Evolutionary conservation across 2,113 vertebrate species (phyloP).

Genomic region (Spea bombifrons): DNA sequence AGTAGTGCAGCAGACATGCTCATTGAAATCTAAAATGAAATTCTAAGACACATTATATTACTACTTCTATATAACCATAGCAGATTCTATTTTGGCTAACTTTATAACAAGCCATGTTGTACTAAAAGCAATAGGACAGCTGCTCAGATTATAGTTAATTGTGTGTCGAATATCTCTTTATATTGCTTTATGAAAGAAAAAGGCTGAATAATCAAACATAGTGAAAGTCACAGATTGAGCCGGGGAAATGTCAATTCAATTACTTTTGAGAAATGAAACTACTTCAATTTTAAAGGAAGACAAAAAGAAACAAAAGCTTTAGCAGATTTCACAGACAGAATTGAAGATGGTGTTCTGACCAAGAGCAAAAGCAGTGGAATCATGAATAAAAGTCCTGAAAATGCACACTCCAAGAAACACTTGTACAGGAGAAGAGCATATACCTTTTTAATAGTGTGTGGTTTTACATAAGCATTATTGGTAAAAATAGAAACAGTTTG

Average conservation of each 20-base stretch:
- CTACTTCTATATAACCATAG: no score
- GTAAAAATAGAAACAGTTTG: no score
- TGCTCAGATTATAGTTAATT: conserved; percentile 26
- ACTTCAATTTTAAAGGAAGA: conserved; percentile 26
- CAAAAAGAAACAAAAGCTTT: conserved; percentile 16
- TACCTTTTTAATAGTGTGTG: neutral
- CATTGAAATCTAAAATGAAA: no score
- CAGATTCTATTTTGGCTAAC: no score
- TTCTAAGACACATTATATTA: no score
- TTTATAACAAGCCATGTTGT: neutral
- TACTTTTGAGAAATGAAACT: conserved; percentile 35
- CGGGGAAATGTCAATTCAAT: conserved; percentile 38
- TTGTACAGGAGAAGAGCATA: neutral
- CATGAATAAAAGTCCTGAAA: neutral
- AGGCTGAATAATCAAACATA: conserved; percentile 34
- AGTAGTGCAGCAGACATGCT: no score
- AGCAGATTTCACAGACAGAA: conserved; percentile 20
- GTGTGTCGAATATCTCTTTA: conserved; percentile 10
- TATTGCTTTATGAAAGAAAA: conserved; percentile 32
- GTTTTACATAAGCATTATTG: no score
- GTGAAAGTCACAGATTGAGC: conserved; percentile 16
- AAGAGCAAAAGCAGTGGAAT: neutral
- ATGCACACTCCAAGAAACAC: no score
- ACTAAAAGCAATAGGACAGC: neutral
- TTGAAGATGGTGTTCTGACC: conserved; percentile 17